Conservation (phyloP, 2,113 vertebrate genomes). For the Chaenogobius annularis region DNA sequence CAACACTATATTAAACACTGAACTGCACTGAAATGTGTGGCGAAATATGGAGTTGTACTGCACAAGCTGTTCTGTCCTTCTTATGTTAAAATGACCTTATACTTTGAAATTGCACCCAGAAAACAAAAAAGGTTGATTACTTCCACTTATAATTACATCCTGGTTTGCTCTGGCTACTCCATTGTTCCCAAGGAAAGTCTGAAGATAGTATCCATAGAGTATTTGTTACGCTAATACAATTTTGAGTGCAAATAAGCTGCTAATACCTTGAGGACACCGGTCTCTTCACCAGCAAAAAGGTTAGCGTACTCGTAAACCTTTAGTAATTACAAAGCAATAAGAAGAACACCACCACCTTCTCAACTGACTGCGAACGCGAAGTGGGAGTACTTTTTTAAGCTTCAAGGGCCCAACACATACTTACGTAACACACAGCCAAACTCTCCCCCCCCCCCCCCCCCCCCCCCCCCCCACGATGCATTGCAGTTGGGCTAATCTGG, state of each 20-base stretch:
- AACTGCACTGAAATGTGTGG: too few species aligned
- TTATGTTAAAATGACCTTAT: too few species aligned
- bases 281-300: neutral
- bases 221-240: neutral
- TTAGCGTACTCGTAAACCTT: constrained; percentile 6
- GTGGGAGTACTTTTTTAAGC: constrained; percentile 24
- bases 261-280: neutral
- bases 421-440: constrained; percentile 63
- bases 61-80: too few species aligned
- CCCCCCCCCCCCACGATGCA: constrained; percentile 49
- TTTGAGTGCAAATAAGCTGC: neutral
- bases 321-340: constrained; percentile 10
- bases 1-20: too few species aligned
- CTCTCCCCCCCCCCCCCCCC: too few species aligned
- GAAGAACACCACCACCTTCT: neutral
- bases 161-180: too few species aligned
- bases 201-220: neutral
- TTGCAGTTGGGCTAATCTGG: constrained; percentile 59
- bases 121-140: too few species aligned
- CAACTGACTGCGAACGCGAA: constrained; percentile 12
- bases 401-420: constrained; percentile 26
- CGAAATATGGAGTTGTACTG: too few species aligned
- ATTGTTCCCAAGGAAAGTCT: neutral
- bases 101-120: too few species aligned
- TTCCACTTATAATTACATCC: too few species aligned